These are phyloP conservation scores for Plagiodera versicolora DNA, from an alignment of 2,888 invertebrate species.

Conservation along the genomic window DNA sequence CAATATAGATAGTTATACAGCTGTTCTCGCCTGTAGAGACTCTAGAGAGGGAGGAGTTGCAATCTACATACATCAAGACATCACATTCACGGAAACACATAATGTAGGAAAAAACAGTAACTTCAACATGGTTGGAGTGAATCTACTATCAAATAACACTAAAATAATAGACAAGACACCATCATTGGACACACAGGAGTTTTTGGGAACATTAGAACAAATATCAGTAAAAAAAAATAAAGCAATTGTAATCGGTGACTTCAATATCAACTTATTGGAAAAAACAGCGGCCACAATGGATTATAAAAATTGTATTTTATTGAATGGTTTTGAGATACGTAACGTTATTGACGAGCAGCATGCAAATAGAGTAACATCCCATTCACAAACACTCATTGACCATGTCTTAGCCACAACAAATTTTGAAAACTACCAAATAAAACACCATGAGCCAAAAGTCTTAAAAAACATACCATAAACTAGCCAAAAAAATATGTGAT, in stretches of 20 bases:
- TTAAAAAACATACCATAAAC: no score
- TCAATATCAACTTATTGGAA: not conserved
- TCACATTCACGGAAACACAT: not conserved
- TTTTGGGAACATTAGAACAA: not conserved
- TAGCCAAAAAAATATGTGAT: no score
- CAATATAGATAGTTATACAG: conserved; percentile 4
- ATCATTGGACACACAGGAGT: not conserved
- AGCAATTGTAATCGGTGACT: not conserved
- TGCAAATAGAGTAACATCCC: not conserved
- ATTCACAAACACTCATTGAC: not conserved
- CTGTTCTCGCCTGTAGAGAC: conserved; percentile 2
- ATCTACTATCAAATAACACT: not conserved
- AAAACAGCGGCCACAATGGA: not conserved
- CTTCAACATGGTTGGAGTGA: no score
- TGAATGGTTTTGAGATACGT: not conserved
- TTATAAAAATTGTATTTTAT: not conserved
- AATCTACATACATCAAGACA: not conserved
- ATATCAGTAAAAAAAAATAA: not conserved
- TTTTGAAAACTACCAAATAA: no score
- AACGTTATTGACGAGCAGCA: not conserved
- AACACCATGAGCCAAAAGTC: no score
- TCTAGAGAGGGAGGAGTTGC: not conserved
- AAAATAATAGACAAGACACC: not conserved
- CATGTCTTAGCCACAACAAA: not conserved
- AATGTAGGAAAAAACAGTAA: not conserved